Evolutionary conservation across 2,888 invertebrate species (phyloP).

Genomic region (Palloptera scutellata): DNA sequence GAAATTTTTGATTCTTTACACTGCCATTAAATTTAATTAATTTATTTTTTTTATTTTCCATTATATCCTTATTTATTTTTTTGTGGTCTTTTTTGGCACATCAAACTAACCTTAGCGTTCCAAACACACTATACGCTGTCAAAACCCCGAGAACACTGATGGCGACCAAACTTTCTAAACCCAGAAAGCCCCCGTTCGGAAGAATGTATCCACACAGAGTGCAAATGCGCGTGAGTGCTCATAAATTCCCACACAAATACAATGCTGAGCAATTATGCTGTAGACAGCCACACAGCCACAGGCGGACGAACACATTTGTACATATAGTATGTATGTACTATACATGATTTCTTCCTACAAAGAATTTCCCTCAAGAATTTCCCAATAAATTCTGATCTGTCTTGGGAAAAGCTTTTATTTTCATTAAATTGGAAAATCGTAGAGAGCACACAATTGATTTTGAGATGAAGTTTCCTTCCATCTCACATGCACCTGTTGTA

Average conservation of each 20-base stretch:
- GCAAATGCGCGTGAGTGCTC: not conserved
- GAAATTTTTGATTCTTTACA: slow-evolving; percentile 14
- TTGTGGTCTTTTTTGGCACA: slow-evolving; percentile 25
- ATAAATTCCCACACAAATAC: slow-evolving; percentile 38
- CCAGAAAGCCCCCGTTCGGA: slow-evolving; percentile 58
- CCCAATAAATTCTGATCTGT: slow-evolving; percentile 5
- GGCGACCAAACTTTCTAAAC: slow-evolving; percentile 59
- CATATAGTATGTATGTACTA: no score
- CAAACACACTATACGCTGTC: slow-evolving; percentile 66
- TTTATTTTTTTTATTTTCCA: slow-evolving; percentile 36
- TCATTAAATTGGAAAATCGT: not conserved
- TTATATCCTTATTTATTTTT: slow-evolving; percentile 22
- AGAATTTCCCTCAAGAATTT: no score
- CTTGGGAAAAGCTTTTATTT: not conserved
- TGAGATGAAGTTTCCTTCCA: no score
- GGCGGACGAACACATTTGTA: not conserved
- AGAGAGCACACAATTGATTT: no score
- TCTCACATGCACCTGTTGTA: no score
- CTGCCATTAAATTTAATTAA: slow-evolving; percentile 24
- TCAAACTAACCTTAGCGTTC: slow-evolving; percentile 65
- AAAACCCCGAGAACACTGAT: slow-evolving; percentile 67
- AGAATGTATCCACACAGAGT: not conserved
- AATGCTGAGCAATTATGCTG: slow-evolving; percentile 40
- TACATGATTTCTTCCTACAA: no score
- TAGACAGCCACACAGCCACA: slow-evolving; percentile 1